Evolutionary conservation across 2,797 vertebrate genomes (phyloP).

Genomic region (Neosalanx taihuensis): DNA sequence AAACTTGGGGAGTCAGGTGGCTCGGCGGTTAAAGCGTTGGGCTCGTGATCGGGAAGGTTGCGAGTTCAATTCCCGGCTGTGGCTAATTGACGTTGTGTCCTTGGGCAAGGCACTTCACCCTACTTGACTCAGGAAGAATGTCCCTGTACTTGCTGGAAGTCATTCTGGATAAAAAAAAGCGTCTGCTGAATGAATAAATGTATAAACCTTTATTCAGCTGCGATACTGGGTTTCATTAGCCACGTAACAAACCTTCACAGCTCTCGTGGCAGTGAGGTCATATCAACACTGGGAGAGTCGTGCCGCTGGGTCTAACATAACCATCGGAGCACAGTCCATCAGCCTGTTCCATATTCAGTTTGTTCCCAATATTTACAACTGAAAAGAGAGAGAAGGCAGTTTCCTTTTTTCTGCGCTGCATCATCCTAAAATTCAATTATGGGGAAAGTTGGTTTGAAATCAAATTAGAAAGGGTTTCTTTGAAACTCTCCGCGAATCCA

Average conservation of each 20-base stretch:
- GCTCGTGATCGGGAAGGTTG: too few species aligned
- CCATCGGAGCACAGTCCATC: too few species aligned
- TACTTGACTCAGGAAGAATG: too few species aligned
- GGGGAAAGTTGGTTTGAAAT: conserved; percentile 16
- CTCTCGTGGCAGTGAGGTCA: neutral
- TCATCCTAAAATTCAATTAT: conserved; percentile 32
- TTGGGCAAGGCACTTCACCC: too few species aligned
- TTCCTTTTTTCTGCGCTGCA: conserved; percentile 10
- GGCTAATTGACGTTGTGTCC: too few species aligned
- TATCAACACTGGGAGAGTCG: conserved; percentile 28
- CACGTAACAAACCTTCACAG: conserved; percentile 37
- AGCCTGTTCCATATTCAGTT: too few species aligned
- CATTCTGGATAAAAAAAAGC: too few species aligned
- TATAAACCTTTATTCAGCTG: neutral
- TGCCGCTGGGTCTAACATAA: conserved; percentile 11
- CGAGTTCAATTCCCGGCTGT: too few species aligned
- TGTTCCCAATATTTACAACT: neutral
- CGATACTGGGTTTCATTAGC: conserved; percentile 29
- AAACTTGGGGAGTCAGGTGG: too few species aligned
- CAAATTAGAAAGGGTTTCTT: conserved; percentile 30
- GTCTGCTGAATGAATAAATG: too few species aligned
- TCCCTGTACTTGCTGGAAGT: too few species aligned
- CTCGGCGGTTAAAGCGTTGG: too few species aligned
- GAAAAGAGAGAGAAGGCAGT: neutral
- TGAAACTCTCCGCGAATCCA: conserved; percentile 20